A percentile compares a stretch with the other conserved stretches of the same genome.
phyloP scores from a whole-genome alignment of 2,113 vertebrate species.

The Pluvialis apricaria region DNA sequence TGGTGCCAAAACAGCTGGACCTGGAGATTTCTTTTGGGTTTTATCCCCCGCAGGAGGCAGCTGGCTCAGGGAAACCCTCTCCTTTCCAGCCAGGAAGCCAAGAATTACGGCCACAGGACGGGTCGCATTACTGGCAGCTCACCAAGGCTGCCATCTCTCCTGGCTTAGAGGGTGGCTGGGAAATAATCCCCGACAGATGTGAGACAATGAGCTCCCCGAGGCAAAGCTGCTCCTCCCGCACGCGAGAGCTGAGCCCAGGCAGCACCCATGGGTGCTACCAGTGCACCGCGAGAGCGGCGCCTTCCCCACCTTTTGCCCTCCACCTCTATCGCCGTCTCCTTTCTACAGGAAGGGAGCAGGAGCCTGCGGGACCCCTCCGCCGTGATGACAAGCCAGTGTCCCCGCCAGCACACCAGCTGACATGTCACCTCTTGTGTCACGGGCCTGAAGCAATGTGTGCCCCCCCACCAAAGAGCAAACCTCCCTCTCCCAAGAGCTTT shows the following conservation, averaged over 20 bases:
- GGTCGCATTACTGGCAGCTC: neutral
- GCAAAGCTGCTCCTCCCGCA: neutral
- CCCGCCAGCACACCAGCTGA: neutral
- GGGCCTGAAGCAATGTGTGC: accelerated
- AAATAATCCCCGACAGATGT: neutral
- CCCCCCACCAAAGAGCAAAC: neutral
- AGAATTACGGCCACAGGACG: neutral
- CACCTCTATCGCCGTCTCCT: neutral
- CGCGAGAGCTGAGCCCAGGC: accelerated
- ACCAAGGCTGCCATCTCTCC: accelerated
- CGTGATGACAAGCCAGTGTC: accelerated
- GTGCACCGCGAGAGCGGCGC: accelerated
- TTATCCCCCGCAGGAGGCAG: neutral
- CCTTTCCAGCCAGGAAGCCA: neutral
- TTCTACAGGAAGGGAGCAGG: neutral
- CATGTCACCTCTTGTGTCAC: neutral
- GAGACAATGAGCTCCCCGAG: accelerated
- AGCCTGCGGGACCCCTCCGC: neutral
- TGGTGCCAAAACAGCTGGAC: neutral
- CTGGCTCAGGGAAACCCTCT: neutral
- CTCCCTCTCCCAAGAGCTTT: neutral
- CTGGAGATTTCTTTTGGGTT: neutral
- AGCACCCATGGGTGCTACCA: neutral
- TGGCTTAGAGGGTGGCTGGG: accelerated
- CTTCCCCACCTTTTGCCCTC: neutral